phyloP scores from a whole-genome alignment of 2,888 invertebrate species.

The Opisthograptis luteolata region DNA sequence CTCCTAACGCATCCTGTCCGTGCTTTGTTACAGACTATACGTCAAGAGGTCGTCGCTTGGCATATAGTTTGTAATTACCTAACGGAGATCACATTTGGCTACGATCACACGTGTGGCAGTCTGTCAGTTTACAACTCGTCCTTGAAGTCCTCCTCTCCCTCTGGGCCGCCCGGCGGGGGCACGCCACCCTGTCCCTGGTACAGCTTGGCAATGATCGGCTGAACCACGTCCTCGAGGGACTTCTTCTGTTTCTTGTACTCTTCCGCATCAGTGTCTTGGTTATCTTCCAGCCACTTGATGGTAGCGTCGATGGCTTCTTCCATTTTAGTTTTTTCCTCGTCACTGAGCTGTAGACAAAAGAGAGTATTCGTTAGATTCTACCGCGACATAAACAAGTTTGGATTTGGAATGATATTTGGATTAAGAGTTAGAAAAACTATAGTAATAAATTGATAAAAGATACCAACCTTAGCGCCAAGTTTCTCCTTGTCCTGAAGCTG shows the following conservation, averaged over 20 bases:
- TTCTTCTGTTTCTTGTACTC: constrained; percentile 98
- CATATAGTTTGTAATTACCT: constrained; percentile 51
- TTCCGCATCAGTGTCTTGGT: constrained; percentile 95
- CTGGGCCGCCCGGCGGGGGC: constrained; percentile 90
- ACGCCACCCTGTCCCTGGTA: constrained; percentile 94
- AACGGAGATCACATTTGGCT: constrained; percentile 75
- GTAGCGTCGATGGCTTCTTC: constrained; percentile 98
- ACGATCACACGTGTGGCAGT: constrained; percentile 66
- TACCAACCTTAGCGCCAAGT: constrained; percentile 90
- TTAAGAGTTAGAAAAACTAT: neutral
- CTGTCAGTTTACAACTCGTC: constrained; percentile 90
- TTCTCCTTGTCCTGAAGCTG: constrained; percentile 98
- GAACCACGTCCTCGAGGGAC: constrained; percentile 96
- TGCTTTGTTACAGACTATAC: constrained; percentile 53
- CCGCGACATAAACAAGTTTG: neutral
- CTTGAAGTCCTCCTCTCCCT: constrained; percentile 90
- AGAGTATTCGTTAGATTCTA: constrained; percentile 1
- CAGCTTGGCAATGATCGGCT: constrained; percentile 98
- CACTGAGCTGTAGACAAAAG: constrained; percentile 77
- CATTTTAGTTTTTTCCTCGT: constrained; percentile 96
- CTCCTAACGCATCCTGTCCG: constrained; percentile 55
- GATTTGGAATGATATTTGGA: neutral
- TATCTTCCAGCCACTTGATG: constrained; percentile 99
- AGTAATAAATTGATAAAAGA: neutral
- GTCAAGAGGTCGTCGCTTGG: constrained; percentile 36